Base-by-base conservation (phyloP, 2,888 invertebrate species). In the Athetis lepigone region DNA sequence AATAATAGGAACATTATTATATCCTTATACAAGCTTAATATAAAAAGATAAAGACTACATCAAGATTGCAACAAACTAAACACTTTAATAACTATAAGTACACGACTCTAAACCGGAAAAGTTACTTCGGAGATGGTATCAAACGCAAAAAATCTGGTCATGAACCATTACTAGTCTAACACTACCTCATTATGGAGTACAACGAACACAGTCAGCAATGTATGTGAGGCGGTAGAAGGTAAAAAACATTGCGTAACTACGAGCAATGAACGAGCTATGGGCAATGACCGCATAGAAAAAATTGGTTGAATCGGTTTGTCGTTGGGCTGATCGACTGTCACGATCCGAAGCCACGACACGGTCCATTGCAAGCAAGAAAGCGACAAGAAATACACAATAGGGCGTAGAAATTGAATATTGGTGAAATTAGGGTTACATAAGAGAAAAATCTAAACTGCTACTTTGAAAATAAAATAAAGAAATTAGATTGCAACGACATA, bases 281-380 rank as follows among this genome's bases (percentile, higher is more conserved):
- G 57, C 88, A 85, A 77, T 87, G 88, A 88, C 88, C 87, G 87
- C 71, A 27, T 46, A 79, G 79, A 85, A 86, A 86, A 86, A 82
- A 74, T 60, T 43, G 47, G 64, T 60, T 75, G 54, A 66, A 76
- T 79, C 66, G 73, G 75, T 69, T 64, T 78, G 79, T 58, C 77
- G 75, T 67, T 78, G 59, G 67, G 65, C 67, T 70, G 80, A 79
- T 77, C 70, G 67, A 62, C 63, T 80, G 84, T 83, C 86, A 87
- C 83, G 86, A 83, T 60, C 75, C 68, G 21, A 59, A 55, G 61
- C 37, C 61, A 65, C 54, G 82, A 59, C 68, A 69, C 60, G 80
- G 74, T 79, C 70, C 71, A 77, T 60, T 68, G 67, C 59, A 54
- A 54, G 54, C 58, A 68, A 47, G 77, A 79, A 77, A 80, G 74